Base-by-base conservation (phyloP, 2,888 invertebrate species). In the Lapara coniferarum region DNA sequence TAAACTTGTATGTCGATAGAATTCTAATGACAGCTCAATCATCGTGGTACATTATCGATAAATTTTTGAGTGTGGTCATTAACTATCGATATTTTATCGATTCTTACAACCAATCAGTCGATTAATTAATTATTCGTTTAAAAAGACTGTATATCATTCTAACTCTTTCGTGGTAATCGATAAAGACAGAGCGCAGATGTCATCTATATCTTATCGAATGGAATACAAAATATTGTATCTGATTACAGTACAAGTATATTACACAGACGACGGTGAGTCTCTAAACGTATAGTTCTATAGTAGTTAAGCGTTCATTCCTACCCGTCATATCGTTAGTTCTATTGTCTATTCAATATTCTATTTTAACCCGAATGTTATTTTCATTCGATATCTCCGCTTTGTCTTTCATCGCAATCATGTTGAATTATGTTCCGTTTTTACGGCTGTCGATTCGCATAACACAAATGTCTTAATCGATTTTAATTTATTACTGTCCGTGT, bases 161-260 rank as follows among this genome's bases (percentile, higher is more conserved):
- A 63, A 63, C 63, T 63, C 13, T 19, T 49, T 19, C 49, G 44
- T 49, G 19, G 12, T 49, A 6, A 7, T 16, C 19, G 49, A 63
- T 63, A 19, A 63, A 63, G 63, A 63, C 63, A 49, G 49, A 49
- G 63, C 63, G 63, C 49, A 49, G 63, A 63, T 63, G 10, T n/a
- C 53, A 53, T n/a, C n/a, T 16, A 59, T 3, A 16, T 14, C 2
- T 49, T 46, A 59, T 46, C 49, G 44, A 63, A 46, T 19, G 13
- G 19, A 63, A 12, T 49, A 46, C 49, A 63, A 63, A 5, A 63
- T 63, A 10, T 63, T 49, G 19, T 49, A 63, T 63, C 59, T 63
- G 46, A 63, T 84, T 85, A 69, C 86, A 85, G 86, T 84, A 77
- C 78, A 77, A 68, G 72, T 80, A 71, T 83, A 80, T 82, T 75